A percentile compares a stretch with the other conserved stretches of the same genome.
These are phyloP conservation scores for Branchinecta lynchi DNA, from an alignment of 1,140 invertebrate species.

Conservation along the genomic window DNA sequence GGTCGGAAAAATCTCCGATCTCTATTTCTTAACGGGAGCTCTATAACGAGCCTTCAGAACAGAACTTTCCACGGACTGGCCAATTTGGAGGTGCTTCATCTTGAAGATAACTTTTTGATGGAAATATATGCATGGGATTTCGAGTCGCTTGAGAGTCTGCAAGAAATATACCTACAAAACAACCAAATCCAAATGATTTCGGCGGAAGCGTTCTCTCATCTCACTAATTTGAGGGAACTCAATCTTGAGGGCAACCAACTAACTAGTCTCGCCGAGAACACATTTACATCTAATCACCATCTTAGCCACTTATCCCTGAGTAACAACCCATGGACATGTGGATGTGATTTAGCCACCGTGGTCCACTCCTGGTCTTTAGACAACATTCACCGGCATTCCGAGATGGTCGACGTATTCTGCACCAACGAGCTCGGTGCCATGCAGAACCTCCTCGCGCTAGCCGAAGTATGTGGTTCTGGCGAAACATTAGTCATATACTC, in stretches of 20 bases:
- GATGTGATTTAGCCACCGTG: conserved; percentile 65
- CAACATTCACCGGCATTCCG: neutral
- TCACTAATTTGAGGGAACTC: conserved; percentile 60
- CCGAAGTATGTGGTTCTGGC: neutral
- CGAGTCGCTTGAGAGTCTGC: conserved; percentile 58
- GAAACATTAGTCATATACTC: conserved; percentile 7
- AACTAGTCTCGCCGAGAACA: conserved; percentile 65
- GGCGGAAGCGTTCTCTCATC: conserved; percentile 58
- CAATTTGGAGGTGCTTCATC: conserved; percentile 58
- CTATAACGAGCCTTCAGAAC: conserved; percentile 71
- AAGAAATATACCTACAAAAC: conserved; percentile 71
- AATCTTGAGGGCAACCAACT: conserved; percentile 66
- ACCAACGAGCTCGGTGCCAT: conserved; percentile 13
- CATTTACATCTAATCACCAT: conserved; percentile 42
- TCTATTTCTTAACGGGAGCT: conserved; percentile 67
- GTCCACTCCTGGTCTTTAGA: conserved; percentile 38
- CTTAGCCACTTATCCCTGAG: conserved; percentile 54
- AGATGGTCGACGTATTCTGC: neutral
- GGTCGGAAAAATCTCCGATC: conserved; percentile 73
- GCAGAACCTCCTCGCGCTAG: conserved; percentile 1
- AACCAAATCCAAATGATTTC: conserved; percentile 61
- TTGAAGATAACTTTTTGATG: conserved; percentile 65
- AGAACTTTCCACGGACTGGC: conserved; percentile 77
- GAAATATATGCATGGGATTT: conserved; percentile 76
- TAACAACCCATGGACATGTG: conserved; percentile 72